These are phyloP conservation scores for Amphiprion ocellaris DNA, from an alignment of 2,113 vertebrate genomes.

Conservation along the genomic window DNA sequence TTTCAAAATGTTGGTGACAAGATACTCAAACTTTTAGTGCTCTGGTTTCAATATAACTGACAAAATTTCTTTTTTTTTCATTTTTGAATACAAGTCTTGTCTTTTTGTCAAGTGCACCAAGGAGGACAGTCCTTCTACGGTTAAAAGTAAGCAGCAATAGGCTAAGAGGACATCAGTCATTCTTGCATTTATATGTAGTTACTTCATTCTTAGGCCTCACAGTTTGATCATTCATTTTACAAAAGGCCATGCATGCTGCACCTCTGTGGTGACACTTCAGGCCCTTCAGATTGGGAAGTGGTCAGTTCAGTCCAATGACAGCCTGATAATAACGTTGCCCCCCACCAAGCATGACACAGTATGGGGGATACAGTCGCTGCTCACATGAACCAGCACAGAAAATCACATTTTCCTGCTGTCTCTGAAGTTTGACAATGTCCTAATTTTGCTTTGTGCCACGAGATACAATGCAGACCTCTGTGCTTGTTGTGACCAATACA, in stretches of 20 bases:
- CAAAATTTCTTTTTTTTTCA: neutral
- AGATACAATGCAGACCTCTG: constrained; percentile 12
- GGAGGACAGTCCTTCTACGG: constrained; percentile 24
- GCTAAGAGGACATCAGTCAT: neutral
- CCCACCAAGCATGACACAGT: neutral
- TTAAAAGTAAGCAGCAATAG: constrained; percentile 9
- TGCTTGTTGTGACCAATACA: constrained; percentile 6
- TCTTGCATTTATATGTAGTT: neutral
- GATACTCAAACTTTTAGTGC: neutral
- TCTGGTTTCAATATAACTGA: neutral
- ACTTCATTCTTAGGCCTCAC: constrained; percentile 1
- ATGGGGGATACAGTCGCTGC: neutral
- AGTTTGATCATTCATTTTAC: constrained; percentile 1
- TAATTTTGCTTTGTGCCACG: neutral
- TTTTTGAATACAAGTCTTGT: neutral
- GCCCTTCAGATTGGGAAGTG: constrained; percentile 47
- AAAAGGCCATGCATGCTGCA: constrained; percentile 6
- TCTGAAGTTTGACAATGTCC: constrained; percentile 14
- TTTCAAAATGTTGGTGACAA: constrained; percentile 10
- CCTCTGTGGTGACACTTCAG: constrained; percentile 11
- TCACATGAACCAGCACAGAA: neutral
- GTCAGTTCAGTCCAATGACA: neutral
- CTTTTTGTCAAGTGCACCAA: constrained; percentile 23
- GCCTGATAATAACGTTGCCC: neutral
- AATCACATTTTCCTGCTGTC: neutral